Evolutionary conservation across 2,888 invertebrate genomes (phyloP).

Genomic region (Xylophagus ater): DNA sequence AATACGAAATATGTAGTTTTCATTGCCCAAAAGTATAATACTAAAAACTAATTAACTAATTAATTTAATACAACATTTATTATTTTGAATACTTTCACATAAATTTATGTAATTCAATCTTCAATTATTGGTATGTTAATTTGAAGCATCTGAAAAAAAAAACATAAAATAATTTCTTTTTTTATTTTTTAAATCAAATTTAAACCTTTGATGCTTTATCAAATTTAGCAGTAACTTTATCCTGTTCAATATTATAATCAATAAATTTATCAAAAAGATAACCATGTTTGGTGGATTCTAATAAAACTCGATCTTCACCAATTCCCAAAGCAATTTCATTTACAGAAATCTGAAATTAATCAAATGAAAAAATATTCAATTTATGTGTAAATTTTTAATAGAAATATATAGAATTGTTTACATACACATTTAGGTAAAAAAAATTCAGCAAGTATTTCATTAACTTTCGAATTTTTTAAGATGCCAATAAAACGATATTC

Average conservation of each 20-base stretch:
- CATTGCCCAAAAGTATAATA: too few relatives aligned
- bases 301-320: conserved; percentile 62
- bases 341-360: conserved; percentile 42
- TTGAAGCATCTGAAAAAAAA: conserved; percentile 32
- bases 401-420: conserved; percentile 3
- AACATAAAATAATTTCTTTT: conserved; percentile 1
- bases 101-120: neutral
- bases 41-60: too few relatives aligned
- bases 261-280: conserved; percentile 59
- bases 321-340: conserved; percentile 55
- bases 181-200: neutral
- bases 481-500: conserved; percentile 49
- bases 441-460: conserved; percentile 34
- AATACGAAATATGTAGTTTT: too few relatives aligned
- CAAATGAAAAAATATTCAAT: conserved; percentile 1
- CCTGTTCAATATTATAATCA: conserved; percentile 52
- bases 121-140: conserved; percentile 28
- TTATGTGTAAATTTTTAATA: neutral
- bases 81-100: too few relatives aligned
- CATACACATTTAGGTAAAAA: conserved; percentile 37
- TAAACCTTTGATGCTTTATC: conserved; percentile 43
- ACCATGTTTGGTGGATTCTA: conserved; percentile 50
- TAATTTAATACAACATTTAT: too few relatives aligned
- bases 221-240: conserved; percentile 42
- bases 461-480: conserved; percentile 34